Evolutionary conservation across 2,113 vertebrate species (phyloP).

Genomic region (Oryzias melastigma): DNA sequence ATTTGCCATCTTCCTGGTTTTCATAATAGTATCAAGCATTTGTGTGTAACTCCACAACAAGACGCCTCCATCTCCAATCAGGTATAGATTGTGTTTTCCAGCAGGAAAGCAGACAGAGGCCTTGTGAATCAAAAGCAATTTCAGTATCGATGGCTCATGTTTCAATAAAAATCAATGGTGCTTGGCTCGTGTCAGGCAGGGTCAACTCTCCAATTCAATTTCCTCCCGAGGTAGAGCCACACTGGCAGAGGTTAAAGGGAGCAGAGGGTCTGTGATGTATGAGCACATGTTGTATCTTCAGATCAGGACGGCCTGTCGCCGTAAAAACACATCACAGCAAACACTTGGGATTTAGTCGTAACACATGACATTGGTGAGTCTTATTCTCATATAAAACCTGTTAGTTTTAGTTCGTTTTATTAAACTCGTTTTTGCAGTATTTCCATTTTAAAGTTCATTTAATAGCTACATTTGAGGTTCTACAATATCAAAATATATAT

Average conservation of each 20-base stretch:
- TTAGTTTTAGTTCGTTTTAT: too few relatives aligned
- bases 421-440: too few relatives aligned
- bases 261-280: not conserved
- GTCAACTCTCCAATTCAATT: slow-evolving; percentile 72
- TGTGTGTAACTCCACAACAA: slow-evolving; percentile 8
- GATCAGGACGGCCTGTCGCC: not conserved
- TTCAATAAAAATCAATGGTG: slow-evolving; percentile 74
- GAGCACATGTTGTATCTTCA: not conserved
- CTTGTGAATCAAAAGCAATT: slow-evolving; percentile 67
- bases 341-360: too few relatives aligned
- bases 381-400: too few relatives aligned
- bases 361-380: too few relatives aligned
- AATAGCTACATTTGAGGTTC: not conserved
- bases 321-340: not conserved
- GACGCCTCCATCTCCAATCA: slow-evolving; percentile 28
- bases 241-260: slow-evolving; percentile 22
- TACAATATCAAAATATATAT: not conserved
- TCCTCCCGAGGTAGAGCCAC: slow-evolving; percentile 56
- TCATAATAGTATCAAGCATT: slow-evolving; percentile 7
- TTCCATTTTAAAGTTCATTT: not conserved
- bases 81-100: slow-evolving; percentile 1
- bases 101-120: slow-evolving; percentile 34
- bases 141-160: slow-evolving; percentile 66
- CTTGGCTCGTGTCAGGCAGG: slow-evolving; percentile 65
- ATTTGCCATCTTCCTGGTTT: too few relatives aligned